A percentile compares a stretch with the other conserved stretches of the same genome.
phyloP scores from a whole-genome alignment of 2,888 invertebrate species.

The Xestia ashworthii region DNA sequence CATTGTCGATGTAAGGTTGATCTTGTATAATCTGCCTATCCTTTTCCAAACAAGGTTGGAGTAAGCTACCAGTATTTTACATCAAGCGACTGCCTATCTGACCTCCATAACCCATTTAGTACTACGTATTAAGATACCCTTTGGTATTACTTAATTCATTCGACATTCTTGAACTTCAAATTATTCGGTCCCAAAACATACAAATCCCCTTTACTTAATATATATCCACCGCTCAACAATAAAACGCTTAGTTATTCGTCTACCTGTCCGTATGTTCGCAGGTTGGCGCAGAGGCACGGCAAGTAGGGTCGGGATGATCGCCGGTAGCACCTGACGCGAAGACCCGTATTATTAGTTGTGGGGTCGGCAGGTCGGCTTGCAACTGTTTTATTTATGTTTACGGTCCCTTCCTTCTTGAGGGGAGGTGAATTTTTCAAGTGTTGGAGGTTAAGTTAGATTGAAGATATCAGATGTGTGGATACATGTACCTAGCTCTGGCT shows the following conservation, averaged over 20 bases:
- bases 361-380: constrained; percentile 20
- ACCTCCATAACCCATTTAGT: not conserved
- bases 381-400: constrained; percentile 42
- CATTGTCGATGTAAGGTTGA: not conserved
- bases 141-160: not conserved
- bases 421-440: constrained; percentile 26
- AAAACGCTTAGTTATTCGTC: constrained; percentile 28
- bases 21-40: not conserved
- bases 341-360: constrained; percentile 50
- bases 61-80: not conserved
- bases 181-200: not conserved
- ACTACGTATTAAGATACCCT: not conserved
- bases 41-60: not conserved
- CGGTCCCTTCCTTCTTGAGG: not conserved
- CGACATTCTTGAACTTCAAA: not conserved
- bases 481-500: not conserved
- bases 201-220: not conserved
- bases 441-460: not conserved
- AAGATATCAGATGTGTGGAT: constrained; percentile 1
- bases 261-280: constrained; percentile 46
- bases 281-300: constrained; percentile 33
- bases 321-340: constrained; percentile 56
- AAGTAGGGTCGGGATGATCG: constrained; percentile 53
- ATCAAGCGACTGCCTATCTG: not conserved
- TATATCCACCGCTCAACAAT: constrained; percentile 7